phyloP scores from a whole-genome alignment of 2,888 invertebrate species.

The Parascotia fuliginaria region DNA sequence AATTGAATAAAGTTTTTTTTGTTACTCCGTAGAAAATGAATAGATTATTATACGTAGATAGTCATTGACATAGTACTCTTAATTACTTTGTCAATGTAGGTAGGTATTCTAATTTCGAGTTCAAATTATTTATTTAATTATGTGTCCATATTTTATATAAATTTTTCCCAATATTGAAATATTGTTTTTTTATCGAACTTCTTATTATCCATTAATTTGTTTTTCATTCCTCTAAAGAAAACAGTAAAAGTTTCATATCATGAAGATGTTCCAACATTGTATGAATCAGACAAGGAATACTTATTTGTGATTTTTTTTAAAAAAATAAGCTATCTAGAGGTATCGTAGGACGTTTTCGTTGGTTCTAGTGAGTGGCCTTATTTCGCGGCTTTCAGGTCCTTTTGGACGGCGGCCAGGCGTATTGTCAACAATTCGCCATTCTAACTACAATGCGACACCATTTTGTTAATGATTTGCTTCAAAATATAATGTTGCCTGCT shows the following conservation, averaged over 20 bases:
- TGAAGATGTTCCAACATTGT: background rate
- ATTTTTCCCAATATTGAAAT: no score
- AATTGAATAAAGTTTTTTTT: no score
- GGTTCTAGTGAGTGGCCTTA: constrained; percentile 45
- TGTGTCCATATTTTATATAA: no score
- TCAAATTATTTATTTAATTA: no score
- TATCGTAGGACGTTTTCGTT: constrained; percentile 37
- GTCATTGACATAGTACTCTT: no score
- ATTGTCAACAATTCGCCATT: constrained; percentile 44
- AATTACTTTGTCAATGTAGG: no score
- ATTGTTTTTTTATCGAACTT: no score
- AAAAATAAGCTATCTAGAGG: constrained; percentile 26
- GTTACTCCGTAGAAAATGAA: no score
- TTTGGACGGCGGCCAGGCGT: constrained; percentile 53
- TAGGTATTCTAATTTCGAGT: no score
- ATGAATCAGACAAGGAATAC: constrained; percentile 12
- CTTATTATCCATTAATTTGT: no score
- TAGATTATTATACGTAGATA: no score
- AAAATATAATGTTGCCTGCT: constrained; percentile 34
- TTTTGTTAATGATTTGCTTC: constrained; percentile 45
- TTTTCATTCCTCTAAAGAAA: no score
- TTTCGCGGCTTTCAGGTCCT: constrained; percentile 43
- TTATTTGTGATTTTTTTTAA: constrained; percentile 13
- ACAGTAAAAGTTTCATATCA: background rate
- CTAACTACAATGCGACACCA: constrained; percentile 49